phyloP scores from a whole-genome alignment of 2,113 vertebrate genomes.

The mouse (Mus musculus) region GRCm39 chr10:91656501-91657000 shows the following conservation, averaged over 20 bases:
- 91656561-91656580: neutral
- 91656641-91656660: conserved; percentile 53
- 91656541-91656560: neutral
- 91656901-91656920: neutral
- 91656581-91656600: neutral
- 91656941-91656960: neutral
- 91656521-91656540: neutral
- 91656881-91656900: neutral
- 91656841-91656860: neutral
- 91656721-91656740: neutral
- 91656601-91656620: neutral
- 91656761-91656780: neutral
- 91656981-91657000: neutral
- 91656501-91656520: neutral
- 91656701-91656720: neutral
- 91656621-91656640: conserved; percentile 19
- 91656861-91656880: neutral
- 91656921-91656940: neutral
- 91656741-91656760: neutral
- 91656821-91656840: conserved; percentile 10
- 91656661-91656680: conserved; percentile 27
- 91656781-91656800: neutral
- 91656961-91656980: neutral
- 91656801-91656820: neutral
- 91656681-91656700: conserved; percentile 27